phyloP scores from a whole-genome alignment of 2,888 invertebrate species.

The Pachliopta kotzebuea region DNA sequence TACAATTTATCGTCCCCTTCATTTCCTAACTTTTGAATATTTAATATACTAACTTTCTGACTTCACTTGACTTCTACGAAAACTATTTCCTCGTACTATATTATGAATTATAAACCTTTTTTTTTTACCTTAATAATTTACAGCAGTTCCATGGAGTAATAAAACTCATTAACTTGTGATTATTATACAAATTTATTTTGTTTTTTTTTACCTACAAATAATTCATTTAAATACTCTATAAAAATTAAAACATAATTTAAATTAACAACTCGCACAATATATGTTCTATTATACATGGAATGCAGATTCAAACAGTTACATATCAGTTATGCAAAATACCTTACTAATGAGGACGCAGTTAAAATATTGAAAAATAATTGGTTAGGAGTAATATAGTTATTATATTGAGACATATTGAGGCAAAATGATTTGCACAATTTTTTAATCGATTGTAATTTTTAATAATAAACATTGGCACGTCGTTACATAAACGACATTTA shows the following conservation, averaged over 20 bases:
- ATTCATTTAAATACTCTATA: not conserved
- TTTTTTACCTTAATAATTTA: no score
- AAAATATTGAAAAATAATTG: not conserved
- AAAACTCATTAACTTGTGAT: not conserved
- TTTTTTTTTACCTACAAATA: not conserved
- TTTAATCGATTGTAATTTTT: no score
- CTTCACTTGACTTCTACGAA: no score
- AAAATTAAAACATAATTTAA: not conserved
- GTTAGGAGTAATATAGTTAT: not conserved
- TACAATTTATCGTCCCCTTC: no score
- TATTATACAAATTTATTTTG: not conserved
- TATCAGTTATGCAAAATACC: constrained; percentile 1
- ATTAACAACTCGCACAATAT: no score
- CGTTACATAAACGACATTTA: no score
- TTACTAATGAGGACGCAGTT: not conserved
- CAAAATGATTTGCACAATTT: not conserved
- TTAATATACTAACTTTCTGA: no score
- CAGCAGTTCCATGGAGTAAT: not conserved
- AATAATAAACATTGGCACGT: no score
- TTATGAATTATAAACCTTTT: no score
- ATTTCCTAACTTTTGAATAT: no score
- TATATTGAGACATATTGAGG: not conserved
- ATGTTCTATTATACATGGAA: no score
- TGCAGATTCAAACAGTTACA: not conserved
- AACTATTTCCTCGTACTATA: no score